These are phyloP conservation scores for Sapayoa aenigma DNA, from an alignment of 2,113 vertebrate genomes.

Conservation along the genomic window DNA sequence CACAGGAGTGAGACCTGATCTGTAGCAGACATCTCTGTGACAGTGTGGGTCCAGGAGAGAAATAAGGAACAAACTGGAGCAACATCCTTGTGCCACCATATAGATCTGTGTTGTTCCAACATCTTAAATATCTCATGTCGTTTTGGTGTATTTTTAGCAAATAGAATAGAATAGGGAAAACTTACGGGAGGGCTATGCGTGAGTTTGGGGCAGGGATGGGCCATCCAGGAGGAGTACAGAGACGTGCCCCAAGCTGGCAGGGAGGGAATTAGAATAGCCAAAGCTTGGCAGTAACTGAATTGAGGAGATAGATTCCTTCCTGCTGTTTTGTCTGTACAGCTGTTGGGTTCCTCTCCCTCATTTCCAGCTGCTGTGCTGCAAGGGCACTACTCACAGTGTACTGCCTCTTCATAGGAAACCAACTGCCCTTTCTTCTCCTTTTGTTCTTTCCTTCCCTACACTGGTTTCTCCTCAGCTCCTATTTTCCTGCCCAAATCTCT, in stretches of 20 bases:
- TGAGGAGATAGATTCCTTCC: not conserved
- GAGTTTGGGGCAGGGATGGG: not conserved
- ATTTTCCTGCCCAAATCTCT: not conserved
- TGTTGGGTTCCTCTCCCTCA: not conserved
- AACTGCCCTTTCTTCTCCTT: not conserved
- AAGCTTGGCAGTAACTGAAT: not conserved
- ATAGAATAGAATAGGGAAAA: not conserved
- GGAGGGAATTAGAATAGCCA: not conserved
- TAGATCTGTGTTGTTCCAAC: not conserved
- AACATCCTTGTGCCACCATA: not conserved
- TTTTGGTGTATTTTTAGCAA: not conserved
- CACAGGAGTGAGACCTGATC: not conserved
- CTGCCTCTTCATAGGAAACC: not conserved
- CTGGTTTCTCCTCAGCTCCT: not conserved
- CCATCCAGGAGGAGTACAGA: not conserved
- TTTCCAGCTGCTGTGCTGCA: not conserved
- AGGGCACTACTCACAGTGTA: not conserved
- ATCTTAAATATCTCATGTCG: not conserved
- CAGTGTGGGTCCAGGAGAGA: not conserved
- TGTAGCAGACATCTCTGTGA: not conserved
- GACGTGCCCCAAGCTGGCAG: not conserved
- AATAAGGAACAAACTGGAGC: not conserved
- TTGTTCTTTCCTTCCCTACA: not conserved
- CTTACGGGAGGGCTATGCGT: accelerated
- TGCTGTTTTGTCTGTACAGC: not conserved